Base-by-base conservation (phyloP, 2,113 vertebrate genomes). In the Melospiza georgiana region DNA sequence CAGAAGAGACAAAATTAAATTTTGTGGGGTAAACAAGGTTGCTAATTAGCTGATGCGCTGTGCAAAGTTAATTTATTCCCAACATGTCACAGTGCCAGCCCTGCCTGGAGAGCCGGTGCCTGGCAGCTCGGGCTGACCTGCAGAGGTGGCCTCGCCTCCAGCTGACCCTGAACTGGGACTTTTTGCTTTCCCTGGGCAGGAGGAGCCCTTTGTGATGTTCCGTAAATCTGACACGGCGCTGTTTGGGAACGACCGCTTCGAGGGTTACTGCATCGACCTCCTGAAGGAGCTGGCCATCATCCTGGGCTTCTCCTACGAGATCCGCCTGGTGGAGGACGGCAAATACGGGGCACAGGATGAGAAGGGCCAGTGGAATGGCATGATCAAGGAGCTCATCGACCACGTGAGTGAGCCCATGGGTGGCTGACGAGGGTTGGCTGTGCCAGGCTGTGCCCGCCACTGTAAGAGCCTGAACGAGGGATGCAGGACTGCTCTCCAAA, bases 131-230 rank as follows among this genome's bases (percentile, higher is more conserved):
- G 74, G 69, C 5, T 62, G 67, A 44, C 87, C 89, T 1, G 0
- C 20, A 9, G 79, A 31, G 61, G 30, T 3, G 28, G 63, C 72
- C 27, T 35, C 46, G 73, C 17, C 74, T n/a, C 30, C 1, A 2
- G 14, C 72, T 39, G 24, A 52, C 59, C 87, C 54, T 5, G 33
- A 51, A 35, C 1, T 2, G 28, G 51, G 54, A 41, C n/a, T 33
- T 52, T 84, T 31, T 80, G 52, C 67, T 91, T 48, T 54, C 68
- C 48, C 96, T 66, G 57, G 92, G 87, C 95, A 99, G 99, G 99
- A 99, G 94, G 99, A 99, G 96, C 99, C 99, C 93, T 99, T 99
- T 58, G 98, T 99, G 97, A 99, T 99, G 99, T 99, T 99, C 98
- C 99, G 98, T 81, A 99, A 99, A 95, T 99, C 99, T 2, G 99